phyloP scores from a whole-genome alignment of 2,113 vertebrate species.

The human region DNA sequence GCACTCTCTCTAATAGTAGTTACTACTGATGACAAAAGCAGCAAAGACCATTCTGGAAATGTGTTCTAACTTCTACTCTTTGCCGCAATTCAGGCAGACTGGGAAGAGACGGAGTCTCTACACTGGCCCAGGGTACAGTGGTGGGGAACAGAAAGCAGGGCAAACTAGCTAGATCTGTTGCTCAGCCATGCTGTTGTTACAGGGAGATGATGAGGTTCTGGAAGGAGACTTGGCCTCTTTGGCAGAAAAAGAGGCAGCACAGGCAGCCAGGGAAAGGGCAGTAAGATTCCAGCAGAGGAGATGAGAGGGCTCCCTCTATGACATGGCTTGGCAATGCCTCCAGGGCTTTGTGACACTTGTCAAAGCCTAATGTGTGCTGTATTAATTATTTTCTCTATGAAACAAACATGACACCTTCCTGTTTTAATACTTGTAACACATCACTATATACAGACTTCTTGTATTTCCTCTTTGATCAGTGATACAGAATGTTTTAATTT shows the following conservation, averaged over 20 bases:
- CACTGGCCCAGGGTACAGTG: not conserved
- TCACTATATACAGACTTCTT: not conserved
- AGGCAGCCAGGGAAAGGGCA: not conserved
- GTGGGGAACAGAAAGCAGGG: not conserved
- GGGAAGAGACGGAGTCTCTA: not conserved
- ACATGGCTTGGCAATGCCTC: not conserved
- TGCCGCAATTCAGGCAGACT: not conserved
- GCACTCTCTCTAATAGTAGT: not conserved
- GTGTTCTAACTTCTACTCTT: not conserved
- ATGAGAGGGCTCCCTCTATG: constrained; percentile 3
- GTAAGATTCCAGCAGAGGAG: not conserved
- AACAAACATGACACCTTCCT: not conserved
- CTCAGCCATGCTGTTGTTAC: not conserved
- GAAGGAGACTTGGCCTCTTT: not conserved
- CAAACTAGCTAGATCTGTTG: not conserved
- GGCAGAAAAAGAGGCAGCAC: not conserved
- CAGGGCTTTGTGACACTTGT: constrained; percentile 50
- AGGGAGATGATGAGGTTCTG: not conserved
- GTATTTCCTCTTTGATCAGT: not conserved
- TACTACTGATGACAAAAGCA: not conserved
- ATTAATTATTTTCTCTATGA: not conserved
- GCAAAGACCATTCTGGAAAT: not conserved
- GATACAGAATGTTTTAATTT: not conserved
- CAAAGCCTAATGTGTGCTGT: not conserved
- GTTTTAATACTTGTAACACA: not conserved